These are phyloP conservation scores for Clarias laeviceps DNA, from an alignment of 2,797 vertebrate species.

Conservation along the genomic window DNA sequence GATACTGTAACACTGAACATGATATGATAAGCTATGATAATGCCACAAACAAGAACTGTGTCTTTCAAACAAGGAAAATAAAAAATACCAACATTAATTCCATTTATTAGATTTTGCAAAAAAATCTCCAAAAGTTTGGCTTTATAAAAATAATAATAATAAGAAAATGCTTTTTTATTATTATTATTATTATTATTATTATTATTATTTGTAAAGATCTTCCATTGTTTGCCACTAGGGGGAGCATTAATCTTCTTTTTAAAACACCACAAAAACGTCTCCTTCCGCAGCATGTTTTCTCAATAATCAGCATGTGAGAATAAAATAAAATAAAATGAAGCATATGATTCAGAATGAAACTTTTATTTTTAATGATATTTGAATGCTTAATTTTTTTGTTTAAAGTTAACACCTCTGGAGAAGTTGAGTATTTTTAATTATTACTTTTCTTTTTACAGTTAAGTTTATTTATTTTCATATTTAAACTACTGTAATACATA, in stretches of 20 bases:
- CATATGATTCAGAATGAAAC: too few species aligned
- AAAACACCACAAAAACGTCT: not conserved
- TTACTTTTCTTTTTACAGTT: too few species aligned
- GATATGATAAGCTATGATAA: slow-evolving; percentile 33
- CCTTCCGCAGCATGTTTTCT: slow-evolving; percentile 50
- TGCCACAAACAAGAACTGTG: not conserved
- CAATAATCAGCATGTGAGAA: not conserved
- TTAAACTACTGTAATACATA: too few species aligned
- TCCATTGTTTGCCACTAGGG: slow-evolving; percentile 66
- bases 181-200: too few species aligned
- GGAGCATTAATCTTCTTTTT: slow-evolving; percentile 55
- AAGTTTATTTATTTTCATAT: too few species aligned
- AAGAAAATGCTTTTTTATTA: too few species aligned
- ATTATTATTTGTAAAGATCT: not conserved
- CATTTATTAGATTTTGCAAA: not conserved
- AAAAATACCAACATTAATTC: not conserved
- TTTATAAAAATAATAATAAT: not conserved
- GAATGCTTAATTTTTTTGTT: too few species aligned
- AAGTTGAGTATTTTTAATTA: too few species aligned
- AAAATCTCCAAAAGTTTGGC: not conserved
- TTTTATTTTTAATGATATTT: too few species aligned
- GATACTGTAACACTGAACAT: slow-evolving; percentile 33
- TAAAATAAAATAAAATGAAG: too few species aligned
- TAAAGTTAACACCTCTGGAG: too few species aligned
- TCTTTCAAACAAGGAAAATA: not conserved